Conservation (phyloP, 2,113 vertebrate species). For the Gallinago paraguaiae region DNA sequence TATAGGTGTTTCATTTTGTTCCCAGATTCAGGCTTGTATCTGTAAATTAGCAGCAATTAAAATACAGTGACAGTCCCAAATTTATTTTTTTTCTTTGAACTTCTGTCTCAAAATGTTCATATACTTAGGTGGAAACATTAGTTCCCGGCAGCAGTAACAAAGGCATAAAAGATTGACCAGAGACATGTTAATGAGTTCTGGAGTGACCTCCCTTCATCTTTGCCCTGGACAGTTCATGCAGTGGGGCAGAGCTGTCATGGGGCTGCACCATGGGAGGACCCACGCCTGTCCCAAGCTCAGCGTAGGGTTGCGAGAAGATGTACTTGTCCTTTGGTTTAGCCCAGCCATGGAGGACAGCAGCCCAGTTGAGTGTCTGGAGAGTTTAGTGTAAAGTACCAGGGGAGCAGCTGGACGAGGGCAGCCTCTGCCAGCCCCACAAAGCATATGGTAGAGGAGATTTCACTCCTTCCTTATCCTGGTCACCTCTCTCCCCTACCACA, state of each 20-base stretch:
- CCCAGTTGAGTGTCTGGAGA: not conserved
- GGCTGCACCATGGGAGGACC: not conserved
- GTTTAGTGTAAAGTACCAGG: not conserved
- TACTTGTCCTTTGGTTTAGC: not conserved
- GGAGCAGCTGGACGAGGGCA: not conserved
- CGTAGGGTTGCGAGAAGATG: rapidly evolving
- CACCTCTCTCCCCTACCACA: not conserved
- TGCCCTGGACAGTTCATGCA: rapidly evolving
- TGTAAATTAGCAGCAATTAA: not conserved
- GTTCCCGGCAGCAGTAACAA: not conserved
- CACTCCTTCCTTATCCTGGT: not conserved
- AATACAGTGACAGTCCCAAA: not conserved
- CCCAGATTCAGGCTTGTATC: not conserved
- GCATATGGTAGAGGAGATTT: not conserved
- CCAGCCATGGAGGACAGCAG: not conserved
- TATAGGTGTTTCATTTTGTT: not conserved
- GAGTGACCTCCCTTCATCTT: not conserved
- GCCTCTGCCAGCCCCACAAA: not conserved
- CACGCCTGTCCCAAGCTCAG: rapidly evolving
- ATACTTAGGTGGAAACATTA: not conserved
- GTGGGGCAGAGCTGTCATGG: rapidly evolving
- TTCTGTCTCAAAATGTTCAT: not conserved
- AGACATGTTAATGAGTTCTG: not conserved
- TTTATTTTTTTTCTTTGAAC: not conserved
- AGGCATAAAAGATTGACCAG: not conserved